These are phyloP conservation scores for Anhinga anhinga DNA, from an alignment of 2,113 vertebrate species.

Conservation along the genomic window DNA sequence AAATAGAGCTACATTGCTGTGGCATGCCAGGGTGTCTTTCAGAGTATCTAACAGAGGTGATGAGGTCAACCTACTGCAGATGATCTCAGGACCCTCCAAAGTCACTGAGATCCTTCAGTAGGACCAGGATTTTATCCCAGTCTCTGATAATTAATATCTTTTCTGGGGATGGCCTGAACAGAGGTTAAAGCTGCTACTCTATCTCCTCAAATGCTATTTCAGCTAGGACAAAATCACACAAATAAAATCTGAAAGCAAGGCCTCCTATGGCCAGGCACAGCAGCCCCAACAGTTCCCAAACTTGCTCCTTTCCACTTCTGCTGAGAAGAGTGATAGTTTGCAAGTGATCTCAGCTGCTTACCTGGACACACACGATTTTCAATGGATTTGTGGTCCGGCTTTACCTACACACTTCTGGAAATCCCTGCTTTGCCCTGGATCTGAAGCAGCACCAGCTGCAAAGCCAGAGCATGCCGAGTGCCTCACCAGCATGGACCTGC, in stretches of 20 bases:
- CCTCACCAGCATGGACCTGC: neutral
- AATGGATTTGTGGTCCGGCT: neutral
- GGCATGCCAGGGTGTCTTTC: neutral
- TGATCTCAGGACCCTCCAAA: neutral
- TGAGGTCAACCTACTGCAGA: neutral
- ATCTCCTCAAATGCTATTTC: neutral
- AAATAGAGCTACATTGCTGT: neutral
- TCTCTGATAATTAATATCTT: neutral
- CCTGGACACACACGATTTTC: neutral
- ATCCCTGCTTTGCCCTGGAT: neutral
- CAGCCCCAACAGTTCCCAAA: neutral
- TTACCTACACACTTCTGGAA: neutral
- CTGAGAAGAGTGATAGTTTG: neutral
- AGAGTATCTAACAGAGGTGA: neutral
- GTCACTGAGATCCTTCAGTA: neutral
- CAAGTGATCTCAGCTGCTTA: neutral
- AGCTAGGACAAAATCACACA: neutral
- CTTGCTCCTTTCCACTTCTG: neutral
- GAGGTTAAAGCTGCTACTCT: neutral
- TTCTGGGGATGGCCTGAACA: neutral
- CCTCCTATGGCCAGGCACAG: neutral
- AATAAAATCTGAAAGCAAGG: neutral
- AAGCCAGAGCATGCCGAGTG: neutral
- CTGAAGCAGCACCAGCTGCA: neutral
- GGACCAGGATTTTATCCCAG: neutral